Evolutionary conservation across 2,888 invertebrate species (phyloP).

Genomic region (Sinodicranocentrus sp.): DNA sequence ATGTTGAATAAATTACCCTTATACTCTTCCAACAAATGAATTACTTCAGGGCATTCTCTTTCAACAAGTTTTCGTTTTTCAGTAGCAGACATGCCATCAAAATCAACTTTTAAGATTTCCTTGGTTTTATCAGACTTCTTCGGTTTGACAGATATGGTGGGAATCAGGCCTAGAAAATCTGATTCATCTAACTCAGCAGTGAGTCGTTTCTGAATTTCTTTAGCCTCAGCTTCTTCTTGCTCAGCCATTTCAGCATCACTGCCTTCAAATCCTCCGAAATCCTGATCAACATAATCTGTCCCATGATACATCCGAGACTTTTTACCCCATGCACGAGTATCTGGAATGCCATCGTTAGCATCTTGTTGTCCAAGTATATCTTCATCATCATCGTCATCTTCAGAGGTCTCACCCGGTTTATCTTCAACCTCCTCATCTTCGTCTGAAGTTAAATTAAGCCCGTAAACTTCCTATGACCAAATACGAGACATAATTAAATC

Average conservation of each 20-base stretch:
- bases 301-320: constrained; percentile 89
- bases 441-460: constrained; percentile 59
- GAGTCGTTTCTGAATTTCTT: constrained; percentile 85
- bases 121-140: constrained; percentile 79
- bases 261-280: constrained; percentile 85
- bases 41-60: constrained; percentile 93
- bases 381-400: constrained; percentile 78
- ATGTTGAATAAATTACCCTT: constrained; percentile 81
- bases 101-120: constrained; percentile 86
- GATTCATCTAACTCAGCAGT: constrained; percentile 88
- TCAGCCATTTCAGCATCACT: constrained; percentile 87
- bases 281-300: constrained; percentile 93
- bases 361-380: constrained; percentile 88
- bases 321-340: constrained; percentile 93
- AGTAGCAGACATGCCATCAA: constrained; percentile 86
- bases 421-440: constrained; percentile 61
- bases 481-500: no score
- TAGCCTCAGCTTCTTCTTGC: constrained; percentile 91
- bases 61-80: constrained; percentile 88
- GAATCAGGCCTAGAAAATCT: constrained; percentile 82
- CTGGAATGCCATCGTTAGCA: constrained; percentile 85
- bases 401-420: constrained; percentile 21
- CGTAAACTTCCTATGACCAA: constrained; percentile 66
- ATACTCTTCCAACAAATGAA: constrained; percentile 88
- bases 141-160: constrained; percentile 52